phyloP scores from a whole-genome alignment of 1,140 invertebrate species.

The Listronotus bonariensis region DNA sequence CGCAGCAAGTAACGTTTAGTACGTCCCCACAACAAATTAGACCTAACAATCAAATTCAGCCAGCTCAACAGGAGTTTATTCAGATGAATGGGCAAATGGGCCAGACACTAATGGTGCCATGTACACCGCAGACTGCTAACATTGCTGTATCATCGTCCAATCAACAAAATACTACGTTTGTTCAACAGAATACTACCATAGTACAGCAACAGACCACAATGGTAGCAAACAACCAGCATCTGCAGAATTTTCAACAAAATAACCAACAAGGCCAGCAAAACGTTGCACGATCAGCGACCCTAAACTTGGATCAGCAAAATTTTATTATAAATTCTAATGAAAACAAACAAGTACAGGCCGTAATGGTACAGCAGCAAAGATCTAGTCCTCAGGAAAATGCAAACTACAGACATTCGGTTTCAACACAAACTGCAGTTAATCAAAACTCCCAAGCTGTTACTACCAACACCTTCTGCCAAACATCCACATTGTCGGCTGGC shows the following conservation, averaged over 20 bases:
- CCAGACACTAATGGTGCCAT: slow-evolving; percentile 76
- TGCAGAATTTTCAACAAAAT: slow-evolving; percentile 48
- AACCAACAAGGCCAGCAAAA: slow-evolving; percentile 42
- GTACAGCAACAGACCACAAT: slow-evolving; percentile 71
- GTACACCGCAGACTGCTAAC: slow-evolving; percentile 65
- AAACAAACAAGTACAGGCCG: slow-evolving; percentile 57
- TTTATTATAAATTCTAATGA: slow-evolving; percentile 50
- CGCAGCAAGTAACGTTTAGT: slow-evolving; percentile 69
- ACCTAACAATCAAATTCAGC: slow-evolving; percentile 54
- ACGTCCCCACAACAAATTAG: slow-evolving; percentile 61
- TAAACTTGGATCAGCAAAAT: slow-evolving; percentile 53
- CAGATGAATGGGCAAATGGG: slow-evolving; percentile 70
- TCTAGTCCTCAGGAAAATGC: slow-evolving; percentile 49
- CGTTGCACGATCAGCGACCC: slow-evolving; percentile 37
- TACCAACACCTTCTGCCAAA: slow-evolving; percentile 62
- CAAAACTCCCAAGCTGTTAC: slow-evolving; percentile 63
- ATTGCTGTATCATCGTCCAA: slow-evolving; percentile 64
- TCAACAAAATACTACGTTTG: slow-evolving; percentile 73
- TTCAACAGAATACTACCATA: slow-evolving; percentile 72
- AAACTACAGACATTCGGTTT: slow-evolving; percentile 67
- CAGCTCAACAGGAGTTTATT: slow-evolving; percentile 70
- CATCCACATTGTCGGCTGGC: slow-evolving; percentile 55
- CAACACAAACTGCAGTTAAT: slow-evolving; percentile 72
- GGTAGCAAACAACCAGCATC: slow-evolving; percentile 70
- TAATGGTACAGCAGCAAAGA: slow-evolving; percentile 58